phyloP scores from a whole-genome alignment of 2,797 vertebrate genomes.

The Parotocinclus haroldoi region DNA sequence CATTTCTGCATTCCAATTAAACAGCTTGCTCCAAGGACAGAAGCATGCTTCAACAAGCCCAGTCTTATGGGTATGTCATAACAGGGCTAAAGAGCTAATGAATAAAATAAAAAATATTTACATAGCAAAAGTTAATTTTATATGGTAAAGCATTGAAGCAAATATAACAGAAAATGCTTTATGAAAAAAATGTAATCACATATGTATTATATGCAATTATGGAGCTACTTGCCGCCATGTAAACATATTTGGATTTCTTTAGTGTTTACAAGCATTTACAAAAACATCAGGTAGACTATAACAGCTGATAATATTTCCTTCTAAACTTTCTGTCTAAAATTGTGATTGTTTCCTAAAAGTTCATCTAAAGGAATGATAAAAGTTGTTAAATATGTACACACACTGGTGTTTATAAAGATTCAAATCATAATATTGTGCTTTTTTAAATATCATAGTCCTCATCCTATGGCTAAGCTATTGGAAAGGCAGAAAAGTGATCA shows the following conservation, averaged over 20 bases:
- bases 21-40: slow-evolving; percentile 56
- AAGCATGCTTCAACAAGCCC: slow-evolving; percentile 58
- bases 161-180: background rate
- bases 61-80: slow-evolving; percentile 46
- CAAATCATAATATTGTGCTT: too few species aligned
- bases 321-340: too few species aligned
- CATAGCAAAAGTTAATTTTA: slow-evolving; percentile 10
- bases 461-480: too few species aligned
- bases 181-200: background rate
- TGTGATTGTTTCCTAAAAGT: too few species aligned
- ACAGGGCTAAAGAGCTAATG: slow-evolving; percentile 30
- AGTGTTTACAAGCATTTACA: background rate
- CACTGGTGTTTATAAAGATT: too few species aligned
- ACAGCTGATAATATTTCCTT: too few species aligned
- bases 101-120: slow-evolving; percentile 9
- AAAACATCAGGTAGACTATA: background rate
- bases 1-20: slow-evolving; percentile 53
- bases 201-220: background rate
- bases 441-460: too few species aligned
- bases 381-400: too few species aligned
- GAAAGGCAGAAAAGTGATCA: too few species aligned
- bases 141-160: background rate
- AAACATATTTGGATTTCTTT: too few species aligned
- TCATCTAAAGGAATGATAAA: too few species aligned
- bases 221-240: background rate